These are phyloP conservation scores for Meghimatium bilineatum DNA, from an alignment of 2,888 invertebrate species.

Conservation along the genomic window DNA sequence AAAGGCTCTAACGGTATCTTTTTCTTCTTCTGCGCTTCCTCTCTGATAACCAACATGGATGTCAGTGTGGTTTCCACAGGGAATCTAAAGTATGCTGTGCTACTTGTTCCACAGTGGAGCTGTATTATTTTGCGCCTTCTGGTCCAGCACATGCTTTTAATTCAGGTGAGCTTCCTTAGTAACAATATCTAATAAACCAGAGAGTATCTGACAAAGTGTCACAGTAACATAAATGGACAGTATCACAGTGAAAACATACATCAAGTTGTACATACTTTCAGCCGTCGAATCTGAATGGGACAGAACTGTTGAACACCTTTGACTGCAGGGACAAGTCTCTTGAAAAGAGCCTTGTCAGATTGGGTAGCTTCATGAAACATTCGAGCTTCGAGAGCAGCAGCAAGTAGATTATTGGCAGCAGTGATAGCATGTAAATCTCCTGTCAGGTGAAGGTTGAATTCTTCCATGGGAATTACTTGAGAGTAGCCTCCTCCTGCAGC, in stretches of 20 bases:
- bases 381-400: slow-evolving; percentile 96
- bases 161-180: no score
- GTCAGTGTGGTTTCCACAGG: no score
- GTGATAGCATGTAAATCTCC: slow-evolving; percentile 99
- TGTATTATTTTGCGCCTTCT: no score
- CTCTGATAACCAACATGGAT: no score
- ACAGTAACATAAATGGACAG: background rate
- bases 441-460: slow-evolving; percentile 97
- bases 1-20: no score
- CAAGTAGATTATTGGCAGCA: slow-evolving; percentile 97
- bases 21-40: no score
- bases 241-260: slow-evolving; percentile 2
- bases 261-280: slow-evolving; percentile 71
- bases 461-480: slow-evolving; percentile 98
- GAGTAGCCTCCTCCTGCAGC: slow-evolving; percentile 99
- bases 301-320: slow-evolving; percentile 90
- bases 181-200: background rate
- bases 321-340: slow-evolving; percentile 89
- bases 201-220: no score
- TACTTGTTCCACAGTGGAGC: no score
- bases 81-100: no score
- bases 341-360: slow-evolving; percentile 87
- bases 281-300: slow-evolving; percentile 87
- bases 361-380: slow-evolving; percentile 98
- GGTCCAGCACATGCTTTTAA: no score